Base-by-base conservation (phyloP, 2,888 invertebrate genomes). In the Stenurella melanura region DNA sequence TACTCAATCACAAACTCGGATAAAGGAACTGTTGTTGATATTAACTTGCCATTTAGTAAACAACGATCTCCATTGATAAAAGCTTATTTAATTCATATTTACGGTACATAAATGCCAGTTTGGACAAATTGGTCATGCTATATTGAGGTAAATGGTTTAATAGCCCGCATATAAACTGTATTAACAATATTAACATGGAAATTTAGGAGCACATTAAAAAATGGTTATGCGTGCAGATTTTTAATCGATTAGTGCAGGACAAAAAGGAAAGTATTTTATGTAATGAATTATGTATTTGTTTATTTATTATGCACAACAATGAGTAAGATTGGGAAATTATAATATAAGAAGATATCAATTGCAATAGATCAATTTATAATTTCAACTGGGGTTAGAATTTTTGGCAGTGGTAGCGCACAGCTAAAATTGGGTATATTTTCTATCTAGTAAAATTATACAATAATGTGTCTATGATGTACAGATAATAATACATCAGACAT, bases 1-100 rank as follows among this genome's bases (percentile, higher is more conserved):
- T 60, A 58, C 21, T 58, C 38, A 70, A 57, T 70, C 60, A 42
- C 60, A 70, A 26, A 18, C 54, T 26, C 18, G 38, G 63, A 63
- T 63, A 54, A 54, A 21, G 72, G 38, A 67, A 54, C 34, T 21
- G 70, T 42, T 71, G 42, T 50, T 50, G 70, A 38, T 71, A 61
- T 67, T 71, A 71, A 72, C 30, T 58, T 50, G 63, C 58, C 70
- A 60, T 60, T 71, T 63, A 42, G 18, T n/a, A 54, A 72, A 72
- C 72, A 72, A 72, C 61, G 72, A 63, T 72, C 42, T 54, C 63
- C 50, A 63, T 72, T 72, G 72, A 72, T 60, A 72, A 63, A 72
- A 30, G 67, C 50, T 38, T 67, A 54, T 54, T 67, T 67, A 67
- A 67, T 67, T 67, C 54, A 54, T 61, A 63, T 72, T 72, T 72